phyloP scores from a whole-genome alignment of 2,797 vertebrate species.

The Scleropages formosus region DNA sequence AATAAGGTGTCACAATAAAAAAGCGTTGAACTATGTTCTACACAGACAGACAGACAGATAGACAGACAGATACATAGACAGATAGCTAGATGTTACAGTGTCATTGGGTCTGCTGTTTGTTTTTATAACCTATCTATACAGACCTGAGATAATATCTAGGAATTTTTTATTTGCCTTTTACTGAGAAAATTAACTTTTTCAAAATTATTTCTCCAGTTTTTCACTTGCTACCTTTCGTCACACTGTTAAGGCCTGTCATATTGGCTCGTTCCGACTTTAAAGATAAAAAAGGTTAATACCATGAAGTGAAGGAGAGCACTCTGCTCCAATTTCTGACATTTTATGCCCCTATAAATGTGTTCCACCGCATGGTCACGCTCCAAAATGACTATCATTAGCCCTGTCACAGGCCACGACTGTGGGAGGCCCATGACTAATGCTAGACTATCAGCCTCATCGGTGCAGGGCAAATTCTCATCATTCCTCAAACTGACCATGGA shows the following conservation, averaged over 20 bases:
- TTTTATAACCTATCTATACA: no score
- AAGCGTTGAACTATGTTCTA: no score
- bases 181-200: no score
- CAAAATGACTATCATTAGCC: slow-evolving; percentile 92
- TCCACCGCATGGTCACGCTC: slow-evolving; percentile 78
- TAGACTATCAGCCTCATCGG: slow-evolving; percentile 73
- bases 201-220: slow-evolving; percentile 24
- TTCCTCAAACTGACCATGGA: slow-evolving; percentile 94
- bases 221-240: slow-evolving; percentile 29
- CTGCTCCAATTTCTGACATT: slow-evolving; percentile 71
- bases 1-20: no score
- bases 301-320: slow-evolving; percentile 59
- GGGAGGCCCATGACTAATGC: slow-evolving; percentile 87
- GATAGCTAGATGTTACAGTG: no score
- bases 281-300: slow-evolving; percentile 46
- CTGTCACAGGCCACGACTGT: slow-evolving; percentile 78
- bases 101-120: no score
- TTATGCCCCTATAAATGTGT: slow-evolving; percentile 77
- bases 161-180: no score
- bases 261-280: slow-evolving; percentile 49
- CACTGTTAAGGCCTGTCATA: slow-evolving; percentile 33
- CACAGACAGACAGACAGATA: no score
- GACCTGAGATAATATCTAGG: no score
- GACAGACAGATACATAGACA: no score
- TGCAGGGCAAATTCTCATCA: slow-evolving; percentile 80